phyloP scores from a whole-genome alignment of 2,888 invertebrate species.

The Phalangium opilio region DNA sequence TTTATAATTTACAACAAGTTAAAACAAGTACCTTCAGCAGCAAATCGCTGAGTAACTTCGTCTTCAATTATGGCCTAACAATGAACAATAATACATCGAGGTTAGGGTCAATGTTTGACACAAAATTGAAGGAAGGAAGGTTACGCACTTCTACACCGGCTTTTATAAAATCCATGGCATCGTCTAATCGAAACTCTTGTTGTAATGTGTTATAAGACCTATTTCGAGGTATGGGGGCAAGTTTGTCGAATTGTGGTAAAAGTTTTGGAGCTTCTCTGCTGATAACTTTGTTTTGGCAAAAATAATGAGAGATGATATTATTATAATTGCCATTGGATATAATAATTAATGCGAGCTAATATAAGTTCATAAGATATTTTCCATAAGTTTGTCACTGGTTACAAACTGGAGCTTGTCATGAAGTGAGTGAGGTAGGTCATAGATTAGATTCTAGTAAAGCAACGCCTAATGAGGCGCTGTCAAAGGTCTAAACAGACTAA shows the following conservation, averaged over 20 bases:
- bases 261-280: slow-evolving; percentile 56
- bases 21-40: slow-evolving; percentile 53
- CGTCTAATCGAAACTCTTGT: slow-evolving; percentile 61
- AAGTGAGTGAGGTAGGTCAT: too few species aligned
- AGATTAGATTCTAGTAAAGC: too few species aligned
- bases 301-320: background rate
- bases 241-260: slow-evolving; percentile 37
- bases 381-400: too few species aligned
- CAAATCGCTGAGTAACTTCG: slow-evolving; percentile 92
- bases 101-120: background rate
- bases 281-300: slow-evolving; percentile 42
- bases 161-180: slow-evolving; percentile 73
- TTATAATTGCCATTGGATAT: too few species aligned
- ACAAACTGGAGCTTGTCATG: too few species aligned
- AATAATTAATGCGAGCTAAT: too few species aligned
- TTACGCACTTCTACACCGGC: slow-evolving; percentile 59
- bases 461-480: too few species aligned
- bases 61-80: slow-evolving; percentile 80
- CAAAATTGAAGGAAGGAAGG: background rate
- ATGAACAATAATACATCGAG: slow-evolving; percentile 17
- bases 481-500: too few species aligned
- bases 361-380: too few species aligned
- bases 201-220: slow-evolving; percentile 37
- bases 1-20: background rate
- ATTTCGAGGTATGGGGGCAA: slow-evolving; percentile 23